These are phyloP conservation scores for Phorcus lineatus DNA, from an alignment of 2,888 invertebrate genomes.

Conservation along the genomic window DNA sequence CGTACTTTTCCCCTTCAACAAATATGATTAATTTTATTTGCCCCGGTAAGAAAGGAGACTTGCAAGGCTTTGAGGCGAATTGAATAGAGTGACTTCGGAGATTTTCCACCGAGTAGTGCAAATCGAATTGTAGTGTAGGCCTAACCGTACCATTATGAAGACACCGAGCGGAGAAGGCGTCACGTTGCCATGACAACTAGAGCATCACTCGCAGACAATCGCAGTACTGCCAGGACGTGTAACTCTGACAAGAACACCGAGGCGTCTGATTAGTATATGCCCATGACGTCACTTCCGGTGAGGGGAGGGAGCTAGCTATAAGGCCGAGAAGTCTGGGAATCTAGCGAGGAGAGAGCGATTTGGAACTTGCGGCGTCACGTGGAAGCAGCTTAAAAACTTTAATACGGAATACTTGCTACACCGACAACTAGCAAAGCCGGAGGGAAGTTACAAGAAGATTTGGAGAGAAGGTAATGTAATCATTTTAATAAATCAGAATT, in stretches of 20 bases:
- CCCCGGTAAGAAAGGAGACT: background rate
- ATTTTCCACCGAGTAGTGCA: background rate
- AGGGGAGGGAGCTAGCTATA: background rate
- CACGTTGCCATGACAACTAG: background rate
- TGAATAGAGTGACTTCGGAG: too few relatives aligned
- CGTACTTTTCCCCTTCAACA: conserved; percentile 1
- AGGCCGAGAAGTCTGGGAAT: background rate
- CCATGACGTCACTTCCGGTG: conserved; percentile 16
- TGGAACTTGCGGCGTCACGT: background rate
- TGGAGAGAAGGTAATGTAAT: too few relatives aligned
- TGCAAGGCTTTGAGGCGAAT: too few relatives aligned
- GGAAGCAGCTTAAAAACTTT: background rate
- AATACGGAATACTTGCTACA: background rate
- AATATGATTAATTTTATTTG: conserved; percentile 22
- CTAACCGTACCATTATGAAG: conserved; percentile 1
- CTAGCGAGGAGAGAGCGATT: background rate
- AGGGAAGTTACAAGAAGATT: too few relatives aligned
- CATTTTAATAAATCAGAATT: too few relatives aligned
- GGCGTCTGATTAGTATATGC: conserved; percentile 7
- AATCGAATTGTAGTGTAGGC: background rate
- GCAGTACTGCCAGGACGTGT: background rate
- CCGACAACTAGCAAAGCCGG: too few relatives aligned
- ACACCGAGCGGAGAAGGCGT: background rate
- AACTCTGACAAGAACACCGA: background rate
- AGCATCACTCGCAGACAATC: background rate